These are phyloP conservation scores for Portunus trituberculatus DNA, from an alignment of 1,140 invertebrate genomes.

Conservation along the genomic window DNA sequence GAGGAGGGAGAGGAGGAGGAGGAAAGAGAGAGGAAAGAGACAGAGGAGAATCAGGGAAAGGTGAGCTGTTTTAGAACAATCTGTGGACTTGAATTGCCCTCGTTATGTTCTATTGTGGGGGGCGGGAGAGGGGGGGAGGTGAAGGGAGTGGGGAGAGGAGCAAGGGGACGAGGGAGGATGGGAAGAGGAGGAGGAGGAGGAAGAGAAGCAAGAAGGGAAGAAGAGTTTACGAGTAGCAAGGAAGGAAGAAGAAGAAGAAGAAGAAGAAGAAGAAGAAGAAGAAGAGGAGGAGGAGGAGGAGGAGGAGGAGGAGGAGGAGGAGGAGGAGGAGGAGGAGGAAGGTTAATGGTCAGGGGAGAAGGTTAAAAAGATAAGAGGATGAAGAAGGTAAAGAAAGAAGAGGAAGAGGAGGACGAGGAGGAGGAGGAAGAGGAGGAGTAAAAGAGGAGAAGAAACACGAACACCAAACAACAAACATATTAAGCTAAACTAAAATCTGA, in stretches of 20 bases:
- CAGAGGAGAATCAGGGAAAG: neutral
- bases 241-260: neutral
- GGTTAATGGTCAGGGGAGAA: neutral
- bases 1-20: neutral
- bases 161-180: neutral
- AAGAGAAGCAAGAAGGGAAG: neutral
- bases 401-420: too few species aligned
- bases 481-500: too few species aligned
- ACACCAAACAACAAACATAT: too few species aligned
- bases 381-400: too few species aligned
- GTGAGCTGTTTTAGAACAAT: too few species aligned
- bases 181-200: neutral
- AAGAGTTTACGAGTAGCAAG: neutral
- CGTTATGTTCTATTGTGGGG: neutral
- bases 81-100: too few species aligned
- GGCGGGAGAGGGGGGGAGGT: neutral
- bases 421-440: too few species aligned
- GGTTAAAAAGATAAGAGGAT: too few species aligned
- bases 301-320: neutral
- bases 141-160: neutral
- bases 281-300: neutral
- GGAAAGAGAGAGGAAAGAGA: neutral
- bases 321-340: neutral
- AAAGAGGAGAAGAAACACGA: too few species aligned
- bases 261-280: neutral